A percentile compares a stretch with the other conserved stretches of the same genome.
Conservation (phyloP, 2,797 vertebrate genomes). For the Sphenopsis melanotis region DNA sequence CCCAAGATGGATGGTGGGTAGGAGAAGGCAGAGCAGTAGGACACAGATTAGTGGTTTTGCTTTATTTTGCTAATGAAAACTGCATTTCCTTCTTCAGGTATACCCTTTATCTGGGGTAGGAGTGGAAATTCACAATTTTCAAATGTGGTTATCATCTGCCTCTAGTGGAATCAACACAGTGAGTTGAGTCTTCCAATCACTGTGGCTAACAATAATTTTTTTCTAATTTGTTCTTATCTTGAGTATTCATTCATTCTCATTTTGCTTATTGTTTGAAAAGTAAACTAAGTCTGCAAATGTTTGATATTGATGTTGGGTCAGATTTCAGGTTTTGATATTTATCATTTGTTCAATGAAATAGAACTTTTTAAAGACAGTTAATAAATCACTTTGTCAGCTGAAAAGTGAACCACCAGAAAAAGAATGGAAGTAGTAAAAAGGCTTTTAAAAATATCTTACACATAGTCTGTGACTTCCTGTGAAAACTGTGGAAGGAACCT, state of each 20-base stretch:
- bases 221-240: not conserved
- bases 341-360: slow-evolving; percentile 72
- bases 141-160: not conserved
- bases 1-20: not conserved
- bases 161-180: not conserved
- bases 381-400: slow-evolving; percentile 75
- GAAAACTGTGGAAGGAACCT: slow-evolving; percentile 14
- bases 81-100: not conserved
- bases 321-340: slow-evolving; percentile 72
- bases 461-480: slow-evolving; percentile 45
- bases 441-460: slow-evolving; percentile 36
- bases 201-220: not conserved
- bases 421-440: slow-evolving; percentile 43
- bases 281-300: slow-evolving; percentile 56
- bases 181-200: not conserved
- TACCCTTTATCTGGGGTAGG: not conserved
- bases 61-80: not conserved
- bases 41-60: not conserved
- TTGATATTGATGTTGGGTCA: slow-evolving; percentile 65
- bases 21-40: not conserved
- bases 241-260: not conserved
- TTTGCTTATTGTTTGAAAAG: slow-evolving; percentile 61
- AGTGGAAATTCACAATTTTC: not conserved
- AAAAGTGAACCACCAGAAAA: slow-evolving; percentile 56
- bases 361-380: slow-evolving; percentile 76